Percentiles rank a stretch among this genome's conserved stretches.
phyloP scores from a whole-genome alignment of 2,113 vertebrate genomes.

The Herpailurus yagouaroundi region DNA sequence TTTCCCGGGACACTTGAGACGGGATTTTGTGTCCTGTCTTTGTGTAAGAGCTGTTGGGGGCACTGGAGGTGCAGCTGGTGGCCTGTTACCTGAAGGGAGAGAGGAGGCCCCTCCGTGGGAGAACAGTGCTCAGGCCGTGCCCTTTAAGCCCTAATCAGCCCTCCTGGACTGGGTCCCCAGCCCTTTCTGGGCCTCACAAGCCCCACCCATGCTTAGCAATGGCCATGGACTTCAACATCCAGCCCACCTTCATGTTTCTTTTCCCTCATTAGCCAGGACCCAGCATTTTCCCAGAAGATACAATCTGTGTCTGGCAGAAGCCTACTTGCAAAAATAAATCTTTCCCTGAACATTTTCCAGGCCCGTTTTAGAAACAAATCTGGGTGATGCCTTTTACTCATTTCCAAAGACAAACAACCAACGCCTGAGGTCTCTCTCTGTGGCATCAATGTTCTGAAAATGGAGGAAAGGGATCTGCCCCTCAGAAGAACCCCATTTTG shows the following conservation, averaged over 20 bases:
- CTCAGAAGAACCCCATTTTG: neutral
- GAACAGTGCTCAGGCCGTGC: neutral
- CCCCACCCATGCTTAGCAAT: neutral
- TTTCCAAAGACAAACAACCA: constrained; percentile 65
- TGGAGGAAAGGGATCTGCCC: neutral
- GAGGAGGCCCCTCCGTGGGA: neutral
- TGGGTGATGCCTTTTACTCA: constrained; percentile 48
- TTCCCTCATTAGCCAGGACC: constrained; percentile 64
- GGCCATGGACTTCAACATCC: constrained; percentile 66
- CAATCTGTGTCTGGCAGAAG: constrained; percentile 80
- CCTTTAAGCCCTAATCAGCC: neutral
- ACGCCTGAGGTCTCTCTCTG: constrained; percentile 51
- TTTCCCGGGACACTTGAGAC: too few relatives aligned
- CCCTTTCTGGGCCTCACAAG: neutral
- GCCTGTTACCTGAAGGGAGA: neutral
- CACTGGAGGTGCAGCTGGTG: too few relatives aligned
- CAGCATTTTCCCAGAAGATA: constrained; percentile 82
- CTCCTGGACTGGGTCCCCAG: neutral
- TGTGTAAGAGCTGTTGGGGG: neutral
- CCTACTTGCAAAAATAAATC: constrained; percentile 79
- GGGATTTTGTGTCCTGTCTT: neutral
- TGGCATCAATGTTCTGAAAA: constrained; percentile 22
- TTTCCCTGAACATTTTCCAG: constrained; percentile 75
- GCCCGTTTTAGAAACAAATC: constrained; percentile 70
- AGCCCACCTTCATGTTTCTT: constrained; percentile 50